Conservation (phyloP, 1,140 invertebrate genomes). For the Listronotus bonariensis region DNA sequence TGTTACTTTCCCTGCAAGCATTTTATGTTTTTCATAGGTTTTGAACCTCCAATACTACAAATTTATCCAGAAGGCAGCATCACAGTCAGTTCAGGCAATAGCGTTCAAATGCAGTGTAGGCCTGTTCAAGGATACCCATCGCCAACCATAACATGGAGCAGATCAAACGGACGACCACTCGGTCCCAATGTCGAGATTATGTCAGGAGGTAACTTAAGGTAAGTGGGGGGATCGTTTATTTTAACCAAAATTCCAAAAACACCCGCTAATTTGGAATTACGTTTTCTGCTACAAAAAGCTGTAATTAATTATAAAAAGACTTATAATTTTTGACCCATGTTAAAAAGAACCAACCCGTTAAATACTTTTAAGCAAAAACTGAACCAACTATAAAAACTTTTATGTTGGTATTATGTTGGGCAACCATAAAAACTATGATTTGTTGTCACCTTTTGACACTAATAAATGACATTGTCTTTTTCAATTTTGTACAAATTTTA, state of each 20-base stretch:
- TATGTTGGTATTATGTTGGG: no score
- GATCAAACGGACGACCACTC: slow-evolving; percentile 70
- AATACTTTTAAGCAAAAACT: no score
- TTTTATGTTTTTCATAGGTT: slow-evolving; percentile 62
- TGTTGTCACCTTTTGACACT: no score
- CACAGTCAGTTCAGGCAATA: slow-evolving; percentile 66
- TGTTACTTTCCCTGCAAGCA: neutral
- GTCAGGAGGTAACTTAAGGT: slow-evolving; percentile 73
- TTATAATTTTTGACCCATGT: no score
- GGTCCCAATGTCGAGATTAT: slow-evolving; percentile 67
- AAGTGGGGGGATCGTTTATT: no score
- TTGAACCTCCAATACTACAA: slow-evolving; percentile 77
- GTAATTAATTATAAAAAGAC: no score
- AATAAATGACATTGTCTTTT: neutral
- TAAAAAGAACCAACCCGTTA: no score
- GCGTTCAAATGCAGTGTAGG: slow-evolving; percentile 78
- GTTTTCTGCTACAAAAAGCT: no score
- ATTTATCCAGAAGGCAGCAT: slow-evolving; percentile 73
- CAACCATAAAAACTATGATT: no score
- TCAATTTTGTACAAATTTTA: neutral
- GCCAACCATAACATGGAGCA: slow-evolving; percentile 77
- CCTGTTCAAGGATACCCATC: slow-evolving; percentile 74
- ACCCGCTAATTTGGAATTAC: no score
- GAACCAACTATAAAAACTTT: no score
- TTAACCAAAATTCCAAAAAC: no score